These are phyloP conservation scores for Leptosomus discolor DNA, from an alignment of 2,113 vertebrate species.

Conservation along the genomic window DNA sequence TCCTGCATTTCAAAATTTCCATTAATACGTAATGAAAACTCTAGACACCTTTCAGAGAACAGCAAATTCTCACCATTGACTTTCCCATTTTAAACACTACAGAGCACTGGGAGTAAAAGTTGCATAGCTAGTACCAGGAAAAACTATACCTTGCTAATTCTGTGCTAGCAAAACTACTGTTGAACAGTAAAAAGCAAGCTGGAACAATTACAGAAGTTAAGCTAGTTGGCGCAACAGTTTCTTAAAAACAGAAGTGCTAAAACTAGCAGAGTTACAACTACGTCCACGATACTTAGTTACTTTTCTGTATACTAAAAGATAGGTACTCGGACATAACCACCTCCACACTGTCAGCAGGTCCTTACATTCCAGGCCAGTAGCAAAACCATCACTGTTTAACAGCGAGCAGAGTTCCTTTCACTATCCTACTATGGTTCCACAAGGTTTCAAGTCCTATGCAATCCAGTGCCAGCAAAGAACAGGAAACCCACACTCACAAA, in stretches of 20 bases:
- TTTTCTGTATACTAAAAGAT: not conserved
- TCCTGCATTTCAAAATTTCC: conserved; percentile 57
- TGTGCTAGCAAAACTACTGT: not conserved
- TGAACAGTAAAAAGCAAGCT: not conserved
- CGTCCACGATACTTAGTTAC: not conserved
- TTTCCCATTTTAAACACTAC: not conserved
- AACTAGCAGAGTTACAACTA: not conserved
- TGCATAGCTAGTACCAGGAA: not conserved
- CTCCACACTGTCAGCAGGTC: not conserved
- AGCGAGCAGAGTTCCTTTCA: not conserved
- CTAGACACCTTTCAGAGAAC: not conserved
- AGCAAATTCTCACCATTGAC: not conserved
- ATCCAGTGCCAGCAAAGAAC: not conserved
- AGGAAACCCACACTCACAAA: not conserved
- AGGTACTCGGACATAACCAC: not conserved
- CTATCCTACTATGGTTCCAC: not conserved
- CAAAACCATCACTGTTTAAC: not conserved
- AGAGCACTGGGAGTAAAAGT: not conserved
- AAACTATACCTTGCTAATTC: not conserved
- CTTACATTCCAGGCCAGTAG: not conserved
- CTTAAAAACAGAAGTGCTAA: conserved; percentile 15
- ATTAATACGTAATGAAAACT: conserved; percentile 15
- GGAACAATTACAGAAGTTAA: conserved; percentile 33
- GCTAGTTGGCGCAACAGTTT: not conserved
- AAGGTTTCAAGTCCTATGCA: not conserved